Evolutionary conservation across 2,113 vertebrate genomes (phyloP).

Genomic region (Trochalopteron elliotii): DNA sequence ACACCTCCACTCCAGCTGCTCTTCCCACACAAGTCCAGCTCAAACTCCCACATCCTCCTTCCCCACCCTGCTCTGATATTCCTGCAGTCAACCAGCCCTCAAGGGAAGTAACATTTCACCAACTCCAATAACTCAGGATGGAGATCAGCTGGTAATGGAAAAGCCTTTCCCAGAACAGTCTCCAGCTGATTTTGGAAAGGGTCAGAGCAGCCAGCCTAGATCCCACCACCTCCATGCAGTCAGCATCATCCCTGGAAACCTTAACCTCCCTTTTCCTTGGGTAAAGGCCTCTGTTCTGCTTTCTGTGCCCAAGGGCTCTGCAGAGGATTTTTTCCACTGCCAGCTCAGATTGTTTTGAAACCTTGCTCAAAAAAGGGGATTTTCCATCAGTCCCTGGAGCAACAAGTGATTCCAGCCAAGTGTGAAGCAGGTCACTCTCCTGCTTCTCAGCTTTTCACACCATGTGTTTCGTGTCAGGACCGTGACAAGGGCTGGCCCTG

Average conservation of each 20-base stretch:
- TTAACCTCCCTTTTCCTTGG: neutral
- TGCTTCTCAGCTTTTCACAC: neutral
- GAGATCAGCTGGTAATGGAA: neutral
- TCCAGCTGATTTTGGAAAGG: neutral
- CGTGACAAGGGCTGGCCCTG: neutral
- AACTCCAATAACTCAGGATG: neutral
- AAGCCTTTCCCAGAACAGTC: neutral
- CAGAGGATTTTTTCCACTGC: neutral
- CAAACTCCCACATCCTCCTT: neutral
- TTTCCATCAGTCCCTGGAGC: neutral
- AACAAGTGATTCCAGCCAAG: neutral
- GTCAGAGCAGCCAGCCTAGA: neutral
- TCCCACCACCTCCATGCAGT: neutral
- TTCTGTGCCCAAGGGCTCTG: neutral
- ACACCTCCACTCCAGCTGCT: neutral
- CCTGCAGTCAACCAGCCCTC: neutral
- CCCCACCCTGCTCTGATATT: fast-evolving
- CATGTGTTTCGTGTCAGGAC: neutral
- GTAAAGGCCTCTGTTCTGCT: neutral
- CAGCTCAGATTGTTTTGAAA: neutral
- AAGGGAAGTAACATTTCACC: neutral
- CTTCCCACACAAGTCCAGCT: neutral
- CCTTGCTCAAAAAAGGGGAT: neutral
- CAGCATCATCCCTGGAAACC: neutral
- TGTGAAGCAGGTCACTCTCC: neutral